Percentiles rank a stretch among this genome's conserved stretches.
Evolutionary conservation across 2,888 invertebrate species (phyloP).

Genomic region (Spodoptera picta): DNA sequence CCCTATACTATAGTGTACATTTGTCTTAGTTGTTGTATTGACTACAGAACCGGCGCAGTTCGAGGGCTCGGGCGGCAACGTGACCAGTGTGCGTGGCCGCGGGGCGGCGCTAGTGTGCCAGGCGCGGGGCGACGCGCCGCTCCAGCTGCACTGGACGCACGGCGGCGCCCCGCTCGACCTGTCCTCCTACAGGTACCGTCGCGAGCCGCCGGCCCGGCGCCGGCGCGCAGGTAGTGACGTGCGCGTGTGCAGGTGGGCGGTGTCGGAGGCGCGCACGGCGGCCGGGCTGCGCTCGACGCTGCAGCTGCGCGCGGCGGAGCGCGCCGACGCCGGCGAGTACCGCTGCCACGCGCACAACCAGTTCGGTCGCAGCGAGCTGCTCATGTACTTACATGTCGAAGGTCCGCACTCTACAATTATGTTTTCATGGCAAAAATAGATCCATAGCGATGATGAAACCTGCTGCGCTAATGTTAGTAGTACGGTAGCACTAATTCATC

Average conservation of each 20-base stretch:
- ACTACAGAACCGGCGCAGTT: conserved; percentile 92
- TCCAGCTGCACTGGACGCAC: conserved; percentile 93
- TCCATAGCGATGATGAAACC: too few relatives aligned
- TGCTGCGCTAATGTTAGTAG: too few relatives aligned
- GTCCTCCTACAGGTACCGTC: conserved; percentile 86
- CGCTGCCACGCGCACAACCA: conserved; percentile 92
- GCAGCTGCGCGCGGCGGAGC: conserved; percentile 90
- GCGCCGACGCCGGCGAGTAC: conserved; percentile 92
- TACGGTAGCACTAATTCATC: too few relatives aligned
- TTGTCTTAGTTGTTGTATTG: neutral
- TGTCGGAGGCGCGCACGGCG: conserved; percentile 91
- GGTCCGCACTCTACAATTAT: conserved; percentile 67
- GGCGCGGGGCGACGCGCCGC: conserved; percentile 94
- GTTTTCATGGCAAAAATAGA: too few relatives aligned
- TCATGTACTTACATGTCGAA: conserved; percentile 91
- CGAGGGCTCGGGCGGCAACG: conserved; percentile 86
- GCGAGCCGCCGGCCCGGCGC: too few relatives aligned
- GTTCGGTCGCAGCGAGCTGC: conserved; percentile 90
- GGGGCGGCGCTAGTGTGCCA: conserved; percentile 91
- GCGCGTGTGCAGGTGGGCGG: conserved; percentile 79
- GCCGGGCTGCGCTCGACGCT: conserved; percentile 91
- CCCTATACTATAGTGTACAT: too few relatives aligned
- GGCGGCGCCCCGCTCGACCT: conserved; percentile 90
- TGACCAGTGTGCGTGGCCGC: conserved; percentile 89
- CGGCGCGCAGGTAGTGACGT: neutral